Percentiles rank a stretch among this genome's conserved stretches.
These are phyloP conservation scores for Callosobruchus maculatus DNA, from an alignment of 2,888 invertebrate genomes.

Conservation along the genomic window DNA sequence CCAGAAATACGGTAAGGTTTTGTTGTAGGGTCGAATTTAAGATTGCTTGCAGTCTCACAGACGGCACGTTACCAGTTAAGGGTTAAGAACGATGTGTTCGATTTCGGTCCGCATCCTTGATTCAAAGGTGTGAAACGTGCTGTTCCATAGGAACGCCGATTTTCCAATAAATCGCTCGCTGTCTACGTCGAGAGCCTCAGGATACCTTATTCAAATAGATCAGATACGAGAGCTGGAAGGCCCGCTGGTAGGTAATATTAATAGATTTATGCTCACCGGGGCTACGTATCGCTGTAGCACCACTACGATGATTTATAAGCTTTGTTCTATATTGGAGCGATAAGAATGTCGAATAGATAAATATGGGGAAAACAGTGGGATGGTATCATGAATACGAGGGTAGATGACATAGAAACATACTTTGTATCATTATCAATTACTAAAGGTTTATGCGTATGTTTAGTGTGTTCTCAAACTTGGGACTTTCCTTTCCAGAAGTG, in stretches of 20 bases:
- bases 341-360: not conserved
- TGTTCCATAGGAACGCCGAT: not conserved
- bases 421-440: too few relatives aligned
- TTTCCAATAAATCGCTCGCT: not conserved
- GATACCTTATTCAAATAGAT: constrained; percentile 2
- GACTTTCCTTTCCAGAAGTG: too few relatives aligned
- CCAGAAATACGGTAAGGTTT: too few relatives aligned
- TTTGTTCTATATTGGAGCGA: not conserved
- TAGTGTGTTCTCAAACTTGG: too few relatives aligned
- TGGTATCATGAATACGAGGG: not conserved
- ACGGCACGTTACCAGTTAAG: too few relatives aligned
- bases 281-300: not conserved
- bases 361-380: not conserved
- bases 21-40: too few relatives aligned
- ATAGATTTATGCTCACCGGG: not conserved
- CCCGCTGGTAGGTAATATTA: not conserved
- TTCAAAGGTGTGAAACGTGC: not conserved
- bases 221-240: not conserved
- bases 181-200: not conserved
- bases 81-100: too few relatives aligned
- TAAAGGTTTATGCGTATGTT: too few relatives aligned
- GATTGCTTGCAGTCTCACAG: too few relatives aligned
- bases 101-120: not conserved
- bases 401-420: too few relatives aligned
- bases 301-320: not conserved